phyloP scores from a whole-genome alignment of 1,140 invertebrate genomes.

The Pissodes strobi region DNA sequence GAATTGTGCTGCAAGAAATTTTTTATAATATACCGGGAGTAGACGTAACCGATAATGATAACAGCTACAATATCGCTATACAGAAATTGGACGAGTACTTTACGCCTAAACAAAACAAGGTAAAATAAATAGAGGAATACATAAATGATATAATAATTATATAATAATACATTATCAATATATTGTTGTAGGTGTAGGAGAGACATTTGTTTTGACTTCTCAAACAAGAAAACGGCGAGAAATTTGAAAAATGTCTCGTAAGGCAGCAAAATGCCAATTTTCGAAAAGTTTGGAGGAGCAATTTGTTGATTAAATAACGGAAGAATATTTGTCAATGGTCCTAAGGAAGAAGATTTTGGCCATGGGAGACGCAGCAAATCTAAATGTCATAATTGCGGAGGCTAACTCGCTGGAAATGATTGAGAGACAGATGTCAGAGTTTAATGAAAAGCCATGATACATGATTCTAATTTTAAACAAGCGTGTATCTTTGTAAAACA shows the following conservation, averaged over 20 bases:
- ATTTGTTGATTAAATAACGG: constrained; percentile 21
- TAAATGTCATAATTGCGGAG: not conserved
- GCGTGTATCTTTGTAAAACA: too few species aligned
- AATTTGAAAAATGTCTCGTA: too few species aligned
- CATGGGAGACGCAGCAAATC: not conserved
- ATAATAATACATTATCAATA: not conserved
- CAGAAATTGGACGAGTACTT: constrained; percentile 46
- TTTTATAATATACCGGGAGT: constrained; percentile 48
- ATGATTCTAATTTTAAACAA: too few species aligned
- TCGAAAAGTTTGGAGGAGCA: constrained; percentile 10
- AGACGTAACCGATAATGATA: constrained; percentile 16
- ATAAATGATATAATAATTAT: too few species aligned
- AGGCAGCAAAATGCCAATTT: constrained; percentile 41
- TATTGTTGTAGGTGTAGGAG: constrained; percentile 35
- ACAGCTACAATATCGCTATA: constrained; percentile 37
- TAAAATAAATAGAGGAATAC: too few species aligned
- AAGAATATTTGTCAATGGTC: constrained; percentile 14
- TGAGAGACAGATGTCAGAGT: not conserved
- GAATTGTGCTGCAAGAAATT: too few species aligned
- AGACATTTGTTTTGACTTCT: constrained; percentile 41
- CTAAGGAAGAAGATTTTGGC: constrained; percentile 17
- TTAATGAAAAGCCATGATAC: not conserved
- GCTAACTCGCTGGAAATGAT: not conserved
- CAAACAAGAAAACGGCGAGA: constrained; percentile 40
- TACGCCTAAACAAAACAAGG: constrained; percentile 42